Conservation (phyloP, 2,888 invertebrate species). For the Sialis fuliginosa region DNA sequence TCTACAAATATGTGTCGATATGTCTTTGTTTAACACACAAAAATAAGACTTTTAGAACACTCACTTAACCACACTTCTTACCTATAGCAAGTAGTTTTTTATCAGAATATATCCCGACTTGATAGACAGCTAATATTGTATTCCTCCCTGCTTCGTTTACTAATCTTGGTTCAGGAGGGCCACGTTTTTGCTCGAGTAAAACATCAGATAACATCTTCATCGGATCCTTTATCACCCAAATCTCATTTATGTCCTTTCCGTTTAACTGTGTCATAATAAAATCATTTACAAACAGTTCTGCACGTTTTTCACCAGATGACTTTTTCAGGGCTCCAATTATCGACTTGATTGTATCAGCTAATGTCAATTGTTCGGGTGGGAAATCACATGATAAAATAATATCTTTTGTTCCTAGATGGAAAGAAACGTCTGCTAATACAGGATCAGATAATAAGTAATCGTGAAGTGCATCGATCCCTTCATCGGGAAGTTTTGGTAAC, state of each 20-base stretch:
- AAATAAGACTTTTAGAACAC: background rate
- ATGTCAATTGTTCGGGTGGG: slow-evolving; percentile 41
- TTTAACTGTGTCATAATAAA: slow-evolving; percentile 63
- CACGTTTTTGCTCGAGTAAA: slow-evolving; percentile 36
- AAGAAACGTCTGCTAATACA: slow-evolving; percentile 51
- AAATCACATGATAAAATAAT: slow-evolving; percentile 62
- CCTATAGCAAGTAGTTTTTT: slow-evolving; percentile 68
- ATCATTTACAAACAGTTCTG: slow-evolving; percentile 68
- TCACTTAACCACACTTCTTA: slow-evolving; percentile 21
- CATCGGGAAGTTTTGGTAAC: slow-evolving; percentile 55
- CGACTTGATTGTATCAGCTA: slow-evolving; percentile 63
- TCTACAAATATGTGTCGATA: too few species aligned
- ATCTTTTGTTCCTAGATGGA: slow-evolving; percentile 65
- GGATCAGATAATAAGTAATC: slow-evolving; percentile 45
- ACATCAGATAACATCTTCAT: slow-evolving; percentile 48
- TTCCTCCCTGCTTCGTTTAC: slow-evolving; percentile 60
- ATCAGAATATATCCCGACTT: slow-evolving; percentile 75
- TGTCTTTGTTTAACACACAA: too few species aligned
- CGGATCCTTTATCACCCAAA: slow-evolving; percentile 70
- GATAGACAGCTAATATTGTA: slow-evolving; percentile 68
- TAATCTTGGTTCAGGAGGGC: slow-evolving; percentile 57
- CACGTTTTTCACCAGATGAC: slow-evolving; percentile 44
- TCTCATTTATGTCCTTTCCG: slow-evolving; percentile 68
- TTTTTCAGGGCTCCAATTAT: slow-evolving; percentile 57
- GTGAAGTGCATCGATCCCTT: slow-evolving; percentile 51